phyloP scores from a whole-genome alignment of 2,888 invertebrate genomes.

The Drosophila anomelani region DNA sequence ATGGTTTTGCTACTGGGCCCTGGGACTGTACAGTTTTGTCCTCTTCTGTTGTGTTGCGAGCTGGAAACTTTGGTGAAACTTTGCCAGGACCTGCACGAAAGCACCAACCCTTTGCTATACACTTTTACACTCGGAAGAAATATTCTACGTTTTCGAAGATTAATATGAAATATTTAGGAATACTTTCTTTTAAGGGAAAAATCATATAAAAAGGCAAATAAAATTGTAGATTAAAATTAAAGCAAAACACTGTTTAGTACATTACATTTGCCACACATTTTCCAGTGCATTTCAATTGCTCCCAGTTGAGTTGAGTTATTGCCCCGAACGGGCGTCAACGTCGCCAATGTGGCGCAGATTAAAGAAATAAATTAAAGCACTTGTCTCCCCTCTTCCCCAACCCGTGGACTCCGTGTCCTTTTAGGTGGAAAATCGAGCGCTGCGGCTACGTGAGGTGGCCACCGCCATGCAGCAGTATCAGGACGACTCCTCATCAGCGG shows the following conservation, averaged over 20 bases:
- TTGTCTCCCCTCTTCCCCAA: conserved; percentile 33
- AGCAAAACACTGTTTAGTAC: neutral
- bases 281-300: conserved; percentile 30
- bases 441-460: conserved; percentile 87
- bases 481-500: conserved; percentile 81
- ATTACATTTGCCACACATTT: neutral
- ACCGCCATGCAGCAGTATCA: conserved; percentile 85
- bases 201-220: neutral
- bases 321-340: conserved; percentile 52
- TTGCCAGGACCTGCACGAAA: conserved; percentile 41
- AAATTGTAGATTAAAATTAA: neutral
- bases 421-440: conserved; percentile 93
- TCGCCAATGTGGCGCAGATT: conserved; percentile 75
- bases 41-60: conserved; percentile 39
- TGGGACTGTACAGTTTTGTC: conserved; percentile 17
- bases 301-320: conserved; percentile 69
- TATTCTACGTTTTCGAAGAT: too few relatives aligned
- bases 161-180: neutral
- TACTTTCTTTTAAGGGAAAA: too few relatives aligned
- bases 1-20: conserved; percentile 13
- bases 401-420: conserved; percentile 63
- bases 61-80: conserved; percentile 35
- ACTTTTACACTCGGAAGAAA: neutral
- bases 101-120: conserved; percentile 8
- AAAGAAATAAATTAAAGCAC: conserved; percentile 75